These are phyloP conservation scores for Slavum lentiscoides DNA, from an alignment of 2,888 invertebrate species.

Conservation along the genomic window DNA sequence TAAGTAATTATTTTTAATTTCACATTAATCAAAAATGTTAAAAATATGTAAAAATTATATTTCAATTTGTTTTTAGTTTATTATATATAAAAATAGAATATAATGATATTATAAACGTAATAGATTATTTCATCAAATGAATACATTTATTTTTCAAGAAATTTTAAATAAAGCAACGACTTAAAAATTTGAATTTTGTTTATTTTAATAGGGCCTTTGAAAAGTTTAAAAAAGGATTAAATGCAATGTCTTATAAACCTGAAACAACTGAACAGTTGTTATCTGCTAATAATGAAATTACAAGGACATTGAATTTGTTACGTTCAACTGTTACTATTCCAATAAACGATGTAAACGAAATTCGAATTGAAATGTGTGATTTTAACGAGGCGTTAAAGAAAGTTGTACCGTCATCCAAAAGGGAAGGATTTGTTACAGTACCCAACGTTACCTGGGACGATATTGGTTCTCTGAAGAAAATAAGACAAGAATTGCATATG, in stretches of 20 bases:
- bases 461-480: slow-evolving; percentile 85
- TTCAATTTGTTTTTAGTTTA: no score
- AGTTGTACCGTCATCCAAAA: slow-evolving; percentile 89
- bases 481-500: slow-evolving; percentile 86
- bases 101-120: no score
- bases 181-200: neutral
- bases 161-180: no score
- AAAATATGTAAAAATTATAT: no score
- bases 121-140: no score
- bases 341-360: neutral
- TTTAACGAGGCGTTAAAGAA: slow-evolving; percentile 76
- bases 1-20: no score
- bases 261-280: slow-evolving; percentile 8
- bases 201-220: slow-evolving; percentile 49
- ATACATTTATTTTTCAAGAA: no score
- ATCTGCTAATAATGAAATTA: slow-evolving; percentile 11
- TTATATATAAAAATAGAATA: no score
- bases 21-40: no score
- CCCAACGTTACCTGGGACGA: slow-evolving; percentile 97
- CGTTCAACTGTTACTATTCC: slow-evolving; percentile 18
- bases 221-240: slow-evolving; percentile 17
- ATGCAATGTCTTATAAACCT: neutral
- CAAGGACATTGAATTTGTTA: slow-evolving; percentile 20
- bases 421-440: slow-evolving; percentile 96
- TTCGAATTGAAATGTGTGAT: slow-evolving; percentile 71